These are phyloP conservation scores for Todiramphus saurophagus DNA, from an alignment of 2,113 vertebrate genomes.

Conservation along the genomic window DNA sequence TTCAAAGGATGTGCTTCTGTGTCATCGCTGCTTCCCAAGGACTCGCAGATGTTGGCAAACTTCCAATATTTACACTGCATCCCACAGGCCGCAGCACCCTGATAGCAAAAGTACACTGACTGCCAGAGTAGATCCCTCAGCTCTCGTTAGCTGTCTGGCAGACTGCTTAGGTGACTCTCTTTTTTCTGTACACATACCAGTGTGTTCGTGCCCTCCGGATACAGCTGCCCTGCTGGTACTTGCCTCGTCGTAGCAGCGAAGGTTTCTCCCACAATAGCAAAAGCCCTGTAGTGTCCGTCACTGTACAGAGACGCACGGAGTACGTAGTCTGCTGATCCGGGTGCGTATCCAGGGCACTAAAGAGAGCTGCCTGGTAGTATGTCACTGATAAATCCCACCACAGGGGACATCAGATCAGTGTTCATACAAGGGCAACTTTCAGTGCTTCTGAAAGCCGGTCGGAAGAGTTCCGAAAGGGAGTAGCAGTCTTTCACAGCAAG, in stretches of 20 bases:
- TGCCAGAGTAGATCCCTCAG: background rate
- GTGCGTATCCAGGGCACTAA: background rate
- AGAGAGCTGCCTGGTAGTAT: background rate
- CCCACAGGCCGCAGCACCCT: background rate
- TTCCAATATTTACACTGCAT: background rate
- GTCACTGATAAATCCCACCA: background rate
- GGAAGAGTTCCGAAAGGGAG: background rate
- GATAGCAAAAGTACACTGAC: background rate
- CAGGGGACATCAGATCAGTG: background rate
- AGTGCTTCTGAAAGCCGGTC: background rate
- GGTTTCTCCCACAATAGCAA: background rate
- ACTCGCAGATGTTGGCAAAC: background rate
- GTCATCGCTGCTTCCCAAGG: background rate
- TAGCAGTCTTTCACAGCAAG: background rate
- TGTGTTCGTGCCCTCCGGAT: background rate
- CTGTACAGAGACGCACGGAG: background rate
- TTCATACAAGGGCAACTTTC: background rate
- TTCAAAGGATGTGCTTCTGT: background rate
- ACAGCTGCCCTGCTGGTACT: fast-evolving
- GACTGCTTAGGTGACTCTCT: background rate
- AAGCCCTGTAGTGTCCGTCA: fast-evolving
- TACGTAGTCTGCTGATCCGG: background rate
- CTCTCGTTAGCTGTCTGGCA: background rate
- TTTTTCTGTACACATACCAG: background rate
- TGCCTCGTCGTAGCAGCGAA: background rate